A percentile compares a stretch with the other conserved stretches of the same genome.
phyloP scores from a whole-genome alignment of 2,113 vertebrate species.

The Leptocoma aspasia region DNA sequence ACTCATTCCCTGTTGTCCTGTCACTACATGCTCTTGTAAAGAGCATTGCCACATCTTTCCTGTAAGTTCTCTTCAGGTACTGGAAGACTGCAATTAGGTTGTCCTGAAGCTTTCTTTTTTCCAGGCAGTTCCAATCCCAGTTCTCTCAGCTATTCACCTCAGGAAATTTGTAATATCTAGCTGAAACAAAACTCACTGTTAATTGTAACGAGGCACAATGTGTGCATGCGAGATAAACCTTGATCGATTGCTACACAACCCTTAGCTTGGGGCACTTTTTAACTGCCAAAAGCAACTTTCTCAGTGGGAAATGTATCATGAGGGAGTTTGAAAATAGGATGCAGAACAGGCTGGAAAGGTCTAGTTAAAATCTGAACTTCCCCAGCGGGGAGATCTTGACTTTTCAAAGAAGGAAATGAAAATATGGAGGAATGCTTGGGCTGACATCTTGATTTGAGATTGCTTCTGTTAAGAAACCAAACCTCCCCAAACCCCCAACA shows the following conservation, averaged over 20 bases:
- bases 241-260: background rate
- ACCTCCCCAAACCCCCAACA: fast-evolving
- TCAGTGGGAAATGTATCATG: background rate
- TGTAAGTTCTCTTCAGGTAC: background rate
- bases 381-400: background rate
- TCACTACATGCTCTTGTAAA: background rate
- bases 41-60: background rate
- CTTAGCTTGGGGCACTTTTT: background rate
- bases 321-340: background rate
- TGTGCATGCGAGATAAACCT: background rate
- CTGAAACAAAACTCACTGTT: background rate
- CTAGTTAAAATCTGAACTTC: background rate
- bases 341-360: background rate
- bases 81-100: background rate
- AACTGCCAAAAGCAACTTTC: background rate
- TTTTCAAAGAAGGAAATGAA: background rate
- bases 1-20: background rate
- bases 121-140: background rate
- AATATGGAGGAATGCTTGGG: background rate
- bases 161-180: background rate
- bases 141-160: background rate
- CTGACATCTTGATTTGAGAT: background rate
- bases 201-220: background rate
- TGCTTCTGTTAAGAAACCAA: background rate
- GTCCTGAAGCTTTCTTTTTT: background rate